Evolutionary conservation across 2,797 vertebrate species (phyloP), one percentile per base, ranked within the genome.

Genomic region (Brotogeris chrysoptera): DNA sequence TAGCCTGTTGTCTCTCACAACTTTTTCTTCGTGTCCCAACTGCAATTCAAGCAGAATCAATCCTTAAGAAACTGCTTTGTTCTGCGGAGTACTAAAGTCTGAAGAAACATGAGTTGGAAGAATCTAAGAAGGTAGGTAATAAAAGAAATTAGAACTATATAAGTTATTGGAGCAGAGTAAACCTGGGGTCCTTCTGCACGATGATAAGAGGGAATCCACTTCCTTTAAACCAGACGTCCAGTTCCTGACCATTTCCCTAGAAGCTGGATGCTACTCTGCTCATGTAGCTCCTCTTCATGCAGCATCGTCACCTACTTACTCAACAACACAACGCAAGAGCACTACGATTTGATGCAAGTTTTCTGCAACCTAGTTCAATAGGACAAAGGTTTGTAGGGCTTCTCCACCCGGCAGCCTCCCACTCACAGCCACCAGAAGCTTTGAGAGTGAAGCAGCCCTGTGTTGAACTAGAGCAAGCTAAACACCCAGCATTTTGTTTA

Each of bases 341-440:
- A 4, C 8, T 6, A 9, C 0, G 1, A 27, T 27, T 88, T 93
- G 17, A 64, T 65, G 88, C 68, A 93, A 92, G 73, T 64, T 50
- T 84, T 87, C 50, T 72, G 41, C 59, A 72, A 65, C 61, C 32
- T 12, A 32, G 78, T 94, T 96, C 91, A 92, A 92, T 94, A 91
- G 90, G 80, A 77, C 85, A 93, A 94, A 95, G 50, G 60, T 86
- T 90, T 57, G 32, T 25, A 73, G 41, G 16, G 63, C 34, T 82
- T 88, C 66, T 44, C 34, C 32, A 77, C 32, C 43, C 79, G 59
- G 44, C 23, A 86, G 19, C 55, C 59, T 86, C 80, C 87, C 25
- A 80, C 41, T 66, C 60, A 32, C 20, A 64, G 52, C 9, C 41
- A 50, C 27, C 21, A 84, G 63, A 65, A 77, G 13, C 21, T 50